Percentiles rank a stretch among this genome's conserved stretches.
phyloP scores from a whole-genome alignment of 2,113 vertebrate species.

The Otolemur garnettii region DNA sequence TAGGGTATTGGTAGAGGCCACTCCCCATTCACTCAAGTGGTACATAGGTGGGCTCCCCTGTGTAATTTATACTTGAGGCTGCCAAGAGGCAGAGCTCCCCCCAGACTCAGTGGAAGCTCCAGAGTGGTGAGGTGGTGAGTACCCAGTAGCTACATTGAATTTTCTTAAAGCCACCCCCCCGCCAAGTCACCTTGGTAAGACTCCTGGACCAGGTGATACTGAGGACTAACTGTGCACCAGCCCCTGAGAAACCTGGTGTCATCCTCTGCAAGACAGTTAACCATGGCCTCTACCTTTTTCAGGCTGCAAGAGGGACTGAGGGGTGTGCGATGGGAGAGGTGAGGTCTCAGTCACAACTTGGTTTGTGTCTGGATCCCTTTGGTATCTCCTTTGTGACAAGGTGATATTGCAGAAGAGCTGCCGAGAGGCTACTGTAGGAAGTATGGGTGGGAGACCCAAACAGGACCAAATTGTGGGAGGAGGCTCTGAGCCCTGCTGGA shows the following conservation, averaged over 20 bases:
- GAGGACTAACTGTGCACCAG: background rate
- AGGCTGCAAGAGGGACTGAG: background rate
- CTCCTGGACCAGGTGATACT: background rate
- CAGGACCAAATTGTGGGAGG: background rate
- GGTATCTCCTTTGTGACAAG: background rate
- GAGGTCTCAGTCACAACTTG: background rate
- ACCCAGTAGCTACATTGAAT: background rate
- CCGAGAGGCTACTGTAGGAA: background rate
- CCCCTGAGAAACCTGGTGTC: too few relatives aligned
- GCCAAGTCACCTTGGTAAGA: background rate
- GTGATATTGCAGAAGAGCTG: background rate
- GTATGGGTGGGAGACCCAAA: background rate
- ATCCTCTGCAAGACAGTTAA: background rate
- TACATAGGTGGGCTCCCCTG: too few relatives aligned
- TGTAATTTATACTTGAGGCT: background rate
- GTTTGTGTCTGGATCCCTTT: background rate
- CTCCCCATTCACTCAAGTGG: background rate
- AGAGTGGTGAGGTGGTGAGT: too few relatives aligned
- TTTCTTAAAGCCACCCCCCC: too few relatives aligned
- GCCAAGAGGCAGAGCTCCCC: background rate
- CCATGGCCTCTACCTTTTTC: background rate
- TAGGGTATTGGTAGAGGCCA: background rate
- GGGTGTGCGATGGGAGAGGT: too few relatives aligned
- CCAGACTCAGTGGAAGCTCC: background rate
- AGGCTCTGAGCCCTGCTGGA: background rate